A percentile compares a stretch with the other conserved stretches of the same genome.
Conservation (phyloP, 2,888 invertebrate species). For the Oeneis ivallda region DNA sequence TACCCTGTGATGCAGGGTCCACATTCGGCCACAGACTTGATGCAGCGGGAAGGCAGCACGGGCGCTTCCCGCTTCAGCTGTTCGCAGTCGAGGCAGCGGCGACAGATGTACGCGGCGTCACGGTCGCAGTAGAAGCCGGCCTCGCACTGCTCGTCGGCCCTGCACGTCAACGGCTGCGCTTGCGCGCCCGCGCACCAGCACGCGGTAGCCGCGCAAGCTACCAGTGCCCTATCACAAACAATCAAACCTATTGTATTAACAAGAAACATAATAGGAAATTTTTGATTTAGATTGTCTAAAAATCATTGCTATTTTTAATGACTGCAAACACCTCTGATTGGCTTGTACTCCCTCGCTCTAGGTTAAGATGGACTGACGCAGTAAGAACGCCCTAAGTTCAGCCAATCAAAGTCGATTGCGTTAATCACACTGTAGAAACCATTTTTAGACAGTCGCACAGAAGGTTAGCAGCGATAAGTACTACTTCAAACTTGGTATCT, state of each 20-base stretch:
- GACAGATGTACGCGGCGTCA: slow-evolving; percentile 46
- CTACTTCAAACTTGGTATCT: no score
- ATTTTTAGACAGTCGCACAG: no score
- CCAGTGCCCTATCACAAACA: slow-evolving; percentile 42
- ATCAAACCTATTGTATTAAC: no score
- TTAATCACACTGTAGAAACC: no score
- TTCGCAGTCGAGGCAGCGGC: slow-evolving; percentile 56
- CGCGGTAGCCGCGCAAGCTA: slow-evolving; percentile 38
- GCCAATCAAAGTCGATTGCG: no score
- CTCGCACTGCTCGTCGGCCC: slow-evolving; percentile 49
- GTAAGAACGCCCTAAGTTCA: no score
- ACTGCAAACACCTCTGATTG: no score
- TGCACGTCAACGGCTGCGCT: slow-evolving; percentile 47
- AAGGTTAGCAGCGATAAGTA: no score
- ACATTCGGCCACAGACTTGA: slow-evolving; percentile 57
- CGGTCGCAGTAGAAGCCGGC: slow-evolving; percentile 54
- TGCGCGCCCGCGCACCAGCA: slow-evolving; percentile 33
- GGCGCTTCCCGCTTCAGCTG: slow-evolving; percentile 55
- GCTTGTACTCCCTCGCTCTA: no score
- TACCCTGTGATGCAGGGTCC: slow-evolving; percentile 61
- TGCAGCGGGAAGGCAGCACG: slow-evolving; percentile 43
- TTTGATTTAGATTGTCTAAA: no score
- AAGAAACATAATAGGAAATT: neutral
- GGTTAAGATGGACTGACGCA: no score
- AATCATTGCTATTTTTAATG: no score